A percentile compares a stretch with the other conserved stretches of the same genome.
phyloP scores from a whole-genome alignment of 2,888 invertebrate genomes.

The Amorpha juglandis region DNA sequence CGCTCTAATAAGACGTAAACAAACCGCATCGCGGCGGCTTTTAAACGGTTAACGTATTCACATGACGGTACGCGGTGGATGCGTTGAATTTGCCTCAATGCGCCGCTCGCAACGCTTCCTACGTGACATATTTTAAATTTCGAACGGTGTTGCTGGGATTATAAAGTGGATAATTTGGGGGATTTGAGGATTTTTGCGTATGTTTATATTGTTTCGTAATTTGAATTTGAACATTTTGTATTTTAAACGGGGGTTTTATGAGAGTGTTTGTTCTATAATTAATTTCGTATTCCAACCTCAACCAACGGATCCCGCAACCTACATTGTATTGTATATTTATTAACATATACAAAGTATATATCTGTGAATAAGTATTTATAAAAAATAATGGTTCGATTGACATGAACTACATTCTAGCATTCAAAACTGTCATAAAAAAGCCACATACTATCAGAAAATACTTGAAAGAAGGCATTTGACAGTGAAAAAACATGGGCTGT shows the following conservation, averaged over 20 bases:
- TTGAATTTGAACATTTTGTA: neutral
- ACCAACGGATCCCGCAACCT: no score
- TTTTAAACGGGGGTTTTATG: neutral
- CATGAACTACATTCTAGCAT: no score
- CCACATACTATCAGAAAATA: no score
- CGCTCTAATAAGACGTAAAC: constrained; percentile 29
- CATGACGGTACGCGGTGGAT: constrained; percentile 38
- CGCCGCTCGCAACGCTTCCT: constrained; percentile 40
- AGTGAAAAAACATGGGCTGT: no score
- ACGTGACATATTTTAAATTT: constrained; percentile 51
- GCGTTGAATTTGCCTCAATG: constrained; percentile 47
- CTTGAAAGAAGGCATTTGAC: no score
- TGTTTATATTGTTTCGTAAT: constrained; percentile 14
- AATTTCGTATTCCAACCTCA: no score
- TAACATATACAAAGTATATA: no score
- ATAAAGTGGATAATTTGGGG: constrained; percentile 22
- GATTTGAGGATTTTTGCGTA: constrained; percentile 12
- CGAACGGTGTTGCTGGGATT: constrained; percentile 36
- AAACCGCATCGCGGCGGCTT: constrained; percentile 26
- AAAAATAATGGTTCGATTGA: no score
- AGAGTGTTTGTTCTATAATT: neutral
- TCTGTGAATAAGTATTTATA: no score
- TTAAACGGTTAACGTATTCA: constrained; percentile 40
- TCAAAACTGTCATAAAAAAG: no score
- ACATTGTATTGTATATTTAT: no score